Evolutionary conservation across 2,797 vertebrate species (phyloP), one percentile per base, ranked within the genome.

Genomic region (Cottoperca gobio): DNA sequence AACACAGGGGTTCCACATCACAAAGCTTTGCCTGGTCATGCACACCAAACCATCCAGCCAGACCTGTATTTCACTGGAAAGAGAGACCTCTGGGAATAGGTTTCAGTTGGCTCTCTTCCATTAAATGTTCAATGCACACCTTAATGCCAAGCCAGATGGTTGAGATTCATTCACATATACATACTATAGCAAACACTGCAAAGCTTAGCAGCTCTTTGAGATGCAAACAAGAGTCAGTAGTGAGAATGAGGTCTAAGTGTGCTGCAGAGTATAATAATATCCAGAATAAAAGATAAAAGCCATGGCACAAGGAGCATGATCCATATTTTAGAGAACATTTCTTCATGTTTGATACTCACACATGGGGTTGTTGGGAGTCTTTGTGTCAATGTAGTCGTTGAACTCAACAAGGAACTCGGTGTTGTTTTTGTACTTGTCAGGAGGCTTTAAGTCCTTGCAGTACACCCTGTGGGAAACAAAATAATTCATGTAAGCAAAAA

Each of bases 351-450:
- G 16, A 83, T 92, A 97, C 98, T 97, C 91, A 99, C 98, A 99
- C 54, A 86, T 95, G 1, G 96, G 93, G 75, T 96, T 93, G 91
- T 94, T 97, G 82, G 97, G 97, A 37, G 96, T 96, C 91, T 96
- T 94, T 63, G 88, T 95, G 89, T 99, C 97, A 77, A 99, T 97
- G 93, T 97, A 97, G 58, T 96, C 91, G 89, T 94, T 96, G 92
- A 99, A 98, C 80, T 97, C 96, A 78, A 95, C 93, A 54, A 99
- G 96, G 91, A 97, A 99, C 85, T 97, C 96, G 0, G 96, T 98
- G 93, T 97, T 99, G 91, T 97, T 98, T 64, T 93, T 95, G 86
- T 97, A 96, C 91, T 97, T 97, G 70, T 94, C 95, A 21, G 95
- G 94, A 43, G 92, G 93, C 85, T 96, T 96, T 72, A 99, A 83